Conservation (phyloP, 1,140 invertebrate species). For the Leucophenga varia region DNA sequence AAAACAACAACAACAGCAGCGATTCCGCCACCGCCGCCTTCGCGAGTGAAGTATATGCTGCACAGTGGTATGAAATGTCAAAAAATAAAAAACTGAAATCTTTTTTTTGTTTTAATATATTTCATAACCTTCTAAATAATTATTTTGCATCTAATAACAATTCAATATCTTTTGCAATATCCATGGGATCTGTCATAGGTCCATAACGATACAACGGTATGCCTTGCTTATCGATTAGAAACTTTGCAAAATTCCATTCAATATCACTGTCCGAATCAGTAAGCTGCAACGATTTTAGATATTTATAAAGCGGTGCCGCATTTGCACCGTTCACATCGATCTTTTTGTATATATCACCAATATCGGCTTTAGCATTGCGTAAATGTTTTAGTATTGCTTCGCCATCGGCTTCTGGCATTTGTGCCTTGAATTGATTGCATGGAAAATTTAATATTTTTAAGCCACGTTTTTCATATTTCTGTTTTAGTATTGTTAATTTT, state of each 20-base stretch:
- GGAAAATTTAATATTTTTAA: slow-evolving; percentile 85
- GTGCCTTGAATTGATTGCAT: slow-evolving; percentile 88
- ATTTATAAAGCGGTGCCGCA: slow-evolving; percentile 86
- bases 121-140: no score
- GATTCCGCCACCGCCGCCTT: slow-evolving; percentile 11
- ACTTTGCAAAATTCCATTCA: slow-evolving; percentile 98
- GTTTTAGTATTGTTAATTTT: slow-evolving; percentile 72
- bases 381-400: slow-evolving; percentile 75
- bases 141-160: slow-evolving; percentile 65
- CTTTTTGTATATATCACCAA: slow-evolving; percentile 70
- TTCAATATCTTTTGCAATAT: slow-evolving; percentile 66
- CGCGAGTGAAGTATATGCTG: no score
- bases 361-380: slow-evolving; percentile 69
- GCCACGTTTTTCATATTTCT: slow-evolving; percentile 64
- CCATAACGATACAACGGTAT: slow-evolving; percentile 79
- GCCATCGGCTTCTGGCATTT: slow-evolving; percentile 72
- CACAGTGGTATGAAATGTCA: no score
- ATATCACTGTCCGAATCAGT: slow-evolving; percentile 77
- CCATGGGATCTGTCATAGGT: slow-evolving; percentile 73
- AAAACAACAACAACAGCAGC: slow-evolving; percentile 5
- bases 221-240: slow-evolving; percentile 86
- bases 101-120: no score
- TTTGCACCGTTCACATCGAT: slow-evolving; percentile 86
- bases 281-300: slow-evolving; percentile 77
- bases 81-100: no score